Percentiles rank a stretch among this genome's conserved stretches.
Evolutionary conservation across 2,888 invertebrate species (phyloP).

Genomic region (Tipula helvola): DNA sequence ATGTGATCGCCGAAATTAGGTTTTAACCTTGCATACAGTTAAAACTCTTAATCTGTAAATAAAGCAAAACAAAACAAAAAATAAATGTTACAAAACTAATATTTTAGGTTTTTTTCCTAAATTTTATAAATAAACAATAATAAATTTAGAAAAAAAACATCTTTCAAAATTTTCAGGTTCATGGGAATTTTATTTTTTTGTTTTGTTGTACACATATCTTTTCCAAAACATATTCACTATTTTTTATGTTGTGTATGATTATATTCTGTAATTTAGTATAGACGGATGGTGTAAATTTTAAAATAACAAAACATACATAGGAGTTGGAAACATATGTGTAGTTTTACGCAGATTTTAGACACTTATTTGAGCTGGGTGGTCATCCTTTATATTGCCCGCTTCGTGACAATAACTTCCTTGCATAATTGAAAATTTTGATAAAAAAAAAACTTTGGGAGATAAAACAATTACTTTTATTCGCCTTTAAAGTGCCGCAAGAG

Average conservation of each 20-base stretch:
- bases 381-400: no score
- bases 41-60: neutral
- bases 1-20: neutral
- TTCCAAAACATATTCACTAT: neutral
- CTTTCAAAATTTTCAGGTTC: neutral
- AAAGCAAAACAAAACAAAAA: neutral
- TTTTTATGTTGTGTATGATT: neutral
- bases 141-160: neutral
- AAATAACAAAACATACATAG: no score
- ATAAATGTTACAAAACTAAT: neutral
- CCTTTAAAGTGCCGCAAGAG: no score
- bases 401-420: no score
- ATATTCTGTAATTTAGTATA: no score
- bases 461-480: no score
- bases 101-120: neutral
- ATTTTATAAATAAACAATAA: neutral
- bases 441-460: no score
- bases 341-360: no score
- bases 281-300: no score
- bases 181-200: neutral
- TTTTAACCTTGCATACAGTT: neutral
- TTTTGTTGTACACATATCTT: neutral
- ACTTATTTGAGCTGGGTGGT: no score
- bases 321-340: no score
- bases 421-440: no score